phyloP scores from a whole-genome alignment of 2,113 vertebrate species.

The Rhabdornis inornatus region DNA sequence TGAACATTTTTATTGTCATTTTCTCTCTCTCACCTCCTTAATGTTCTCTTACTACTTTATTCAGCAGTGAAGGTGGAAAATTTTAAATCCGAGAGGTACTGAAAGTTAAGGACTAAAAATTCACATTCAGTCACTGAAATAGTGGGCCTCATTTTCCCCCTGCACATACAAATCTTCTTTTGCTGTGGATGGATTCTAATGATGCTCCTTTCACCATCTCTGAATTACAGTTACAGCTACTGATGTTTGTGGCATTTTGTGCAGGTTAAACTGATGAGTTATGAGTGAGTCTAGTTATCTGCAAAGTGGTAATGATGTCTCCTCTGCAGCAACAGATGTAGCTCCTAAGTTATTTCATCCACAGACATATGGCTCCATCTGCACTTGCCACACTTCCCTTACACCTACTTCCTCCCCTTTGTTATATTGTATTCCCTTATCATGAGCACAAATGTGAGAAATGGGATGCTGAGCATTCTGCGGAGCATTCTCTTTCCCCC shows the following conservation, averaged over 20 bases:
- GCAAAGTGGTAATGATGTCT: not conserved
- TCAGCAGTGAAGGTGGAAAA: not conserved
- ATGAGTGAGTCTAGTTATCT: not conserved
- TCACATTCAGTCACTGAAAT: not conserved
- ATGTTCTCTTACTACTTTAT: not conserved
- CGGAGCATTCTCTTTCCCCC: rapidly evolving
- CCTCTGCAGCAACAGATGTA: not conserved
- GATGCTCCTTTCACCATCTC: not conserved
- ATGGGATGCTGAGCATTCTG: not conserved
- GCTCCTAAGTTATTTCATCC: not conserved
- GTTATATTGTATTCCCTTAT: not conserved
- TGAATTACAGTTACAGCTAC: not conserved
- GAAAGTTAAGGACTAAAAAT: not conserved
- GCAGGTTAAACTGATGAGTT: not conserved
- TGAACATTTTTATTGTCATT: not conserved
- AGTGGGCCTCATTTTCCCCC: not conserved
- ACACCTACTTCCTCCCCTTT: not conserved
- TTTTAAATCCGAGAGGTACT: not conserved
- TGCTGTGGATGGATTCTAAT: not conserved
- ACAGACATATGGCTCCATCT: not conserved
- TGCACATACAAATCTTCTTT: not conserved
- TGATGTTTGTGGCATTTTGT: not conserved
- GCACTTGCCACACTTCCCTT: not conserved
- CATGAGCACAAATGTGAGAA: not conserved
- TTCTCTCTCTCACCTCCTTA: not conserved